These are phyloP conservation scores for Burhinus bistriatus DNA, from an alignment of 2,113 vertebrate genomes.

Conservation along the genomic window DNA sequence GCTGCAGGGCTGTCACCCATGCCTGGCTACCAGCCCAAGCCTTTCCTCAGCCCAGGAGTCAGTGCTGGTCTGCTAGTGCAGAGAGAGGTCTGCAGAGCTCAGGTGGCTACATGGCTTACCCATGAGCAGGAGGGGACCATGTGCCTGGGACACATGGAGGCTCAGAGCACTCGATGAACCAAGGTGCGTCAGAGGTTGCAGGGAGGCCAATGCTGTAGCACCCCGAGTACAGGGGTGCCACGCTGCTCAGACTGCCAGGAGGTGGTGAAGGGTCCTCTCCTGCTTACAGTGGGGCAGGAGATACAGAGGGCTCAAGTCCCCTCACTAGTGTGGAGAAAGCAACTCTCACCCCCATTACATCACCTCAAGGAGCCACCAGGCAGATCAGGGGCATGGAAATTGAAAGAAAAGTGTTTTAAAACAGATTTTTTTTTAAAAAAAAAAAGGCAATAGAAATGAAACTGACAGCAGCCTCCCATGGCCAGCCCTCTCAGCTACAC, in stretches of 20 bases:
- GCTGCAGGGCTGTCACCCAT: not conserved
- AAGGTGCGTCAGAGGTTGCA: not conserved
- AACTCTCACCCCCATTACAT: not conserved
- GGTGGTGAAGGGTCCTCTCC: not conserved
- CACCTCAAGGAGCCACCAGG: not conserved
- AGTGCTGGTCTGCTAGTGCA: not conserved
- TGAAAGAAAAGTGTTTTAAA: not conserved
- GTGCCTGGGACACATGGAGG: fast-evolving
- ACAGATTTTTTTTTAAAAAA: not conserved
- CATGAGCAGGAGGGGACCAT: fast-evolving
- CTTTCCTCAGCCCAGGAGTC: not conserved
- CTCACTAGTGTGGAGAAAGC: not conserved
- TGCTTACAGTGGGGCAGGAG: not conserved
- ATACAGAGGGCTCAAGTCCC: not conserved
- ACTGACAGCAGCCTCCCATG: not conserved
- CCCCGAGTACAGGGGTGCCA: not conserved
- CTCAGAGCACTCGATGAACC: not conserved
- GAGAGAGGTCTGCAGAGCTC: not conserved
- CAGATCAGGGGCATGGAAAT: not conserved
- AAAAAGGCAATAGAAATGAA: not conserved
- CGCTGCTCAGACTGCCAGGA: not conserved
- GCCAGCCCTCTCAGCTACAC: not conserved
- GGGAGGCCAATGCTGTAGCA: not conserved
- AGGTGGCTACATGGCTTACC: not conserved
- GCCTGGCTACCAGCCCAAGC: not conserved